phyloP scores from a whole-genome alignment of 2,888 invertebrate genomes.

The Tyria jacobaeae region DNA sequence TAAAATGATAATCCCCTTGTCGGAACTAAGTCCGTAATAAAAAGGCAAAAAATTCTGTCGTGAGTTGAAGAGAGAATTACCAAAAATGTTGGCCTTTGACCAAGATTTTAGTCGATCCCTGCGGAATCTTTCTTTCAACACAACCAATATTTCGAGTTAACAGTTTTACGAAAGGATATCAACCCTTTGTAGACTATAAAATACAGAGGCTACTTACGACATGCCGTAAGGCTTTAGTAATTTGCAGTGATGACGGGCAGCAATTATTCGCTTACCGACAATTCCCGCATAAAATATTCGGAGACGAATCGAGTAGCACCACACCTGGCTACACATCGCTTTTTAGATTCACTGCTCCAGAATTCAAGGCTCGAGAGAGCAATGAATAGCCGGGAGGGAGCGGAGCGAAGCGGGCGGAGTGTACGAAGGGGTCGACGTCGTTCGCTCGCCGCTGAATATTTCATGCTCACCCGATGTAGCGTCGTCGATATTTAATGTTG shows the following conservation, averaged over 20 bases:
- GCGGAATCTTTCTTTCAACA: conserved; percentile 38
- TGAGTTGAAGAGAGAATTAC: conserved; percentile 36
- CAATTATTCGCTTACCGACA: conserved; percentile 32
- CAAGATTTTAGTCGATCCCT: conserved; percentile 34
- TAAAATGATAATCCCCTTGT: conserved; percentile 42
- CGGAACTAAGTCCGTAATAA: conserved; percentile 29
- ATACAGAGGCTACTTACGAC: conserved; percentile 42
- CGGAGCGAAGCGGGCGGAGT: conserved; percentile 14
- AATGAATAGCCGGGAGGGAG: conserved; percentile 48
- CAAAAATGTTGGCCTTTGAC: conserved; percentile 35
- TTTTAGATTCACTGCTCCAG: conserved; percentile 48
- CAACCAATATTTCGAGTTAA: conserved; percentile 32
- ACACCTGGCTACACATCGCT: conserved; percentile 55
- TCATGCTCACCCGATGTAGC: conserved; percentile 50
- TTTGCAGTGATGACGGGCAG: conserved; percentile 31
- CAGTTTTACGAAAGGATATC: conserved; percentile 37
- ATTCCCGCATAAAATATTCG: conserved; percentile 39
- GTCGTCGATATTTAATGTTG: conserved; percentile 54
- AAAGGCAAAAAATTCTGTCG: conserved; percentile 29
- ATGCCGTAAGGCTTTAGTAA: conserved; percentile 39
- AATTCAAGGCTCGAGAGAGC: conserved; percentile 56
- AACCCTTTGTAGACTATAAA: conserved; percentile 48
- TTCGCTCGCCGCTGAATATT: conserved; percentile 52
- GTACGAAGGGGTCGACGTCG: conserved; percentile 32
- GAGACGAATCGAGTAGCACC: conserved; percentile 33